These are phyloP conservation scores for Gnathonemus longibarbis DNA, from an alignment of 2,113 vertebrate species.

Conservation along the genomic window DNA sequence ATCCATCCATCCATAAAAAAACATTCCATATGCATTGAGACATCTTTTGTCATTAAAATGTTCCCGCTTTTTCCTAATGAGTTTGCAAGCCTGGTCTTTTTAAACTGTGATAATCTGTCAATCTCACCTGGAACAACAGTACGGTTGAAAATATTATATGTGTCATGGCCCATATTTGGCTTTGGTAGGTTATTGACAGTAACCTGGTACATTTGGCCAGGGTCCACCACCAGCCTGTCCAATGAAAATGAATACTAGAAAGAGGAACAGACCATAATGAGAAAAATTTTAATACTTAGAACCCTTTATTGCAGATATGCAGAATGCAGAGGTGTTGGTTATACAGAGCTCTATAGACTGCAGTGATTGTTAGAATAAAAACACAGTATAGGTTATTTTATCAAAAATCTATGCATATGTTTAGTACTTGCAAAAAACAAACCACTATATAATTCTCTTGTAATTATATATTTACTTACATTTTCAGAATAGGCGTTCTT, in stretches of 20 bases:
- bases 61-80: neutral
- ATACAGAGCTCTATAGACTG: neutral
- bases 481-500: neutral
- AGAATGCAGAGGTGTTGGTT: neutral
- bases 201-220: conserved; percentile 5
- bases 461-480: neutral
- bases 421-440: neutral
- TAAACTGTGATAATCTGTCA: neutral
- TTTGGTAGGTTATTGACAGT: conserved; percentile 18
- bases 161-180: conserved; percentile 1
- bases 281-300: neutral
- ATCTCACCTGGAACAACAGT: conserved; percentile 14
- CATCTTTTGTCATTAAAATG: neutral
- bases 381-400: neutral
- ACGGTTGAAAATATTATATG: neutral
- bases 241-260: conserved; percentile 26
- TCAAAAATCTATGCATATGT: neutral
- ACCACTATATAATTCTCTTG: neutral
- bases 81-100: neutral
- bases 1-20: neutral
- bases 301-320: no score
- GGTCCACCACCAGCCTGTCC: conserved; percentile 20
- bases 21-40: neutral
- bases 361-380: neutral
- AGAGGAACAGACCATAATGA: neutral